Conservation (phyloP, 2,888 invertebrate genomes). For the Laspeyria flexula region DNA sequence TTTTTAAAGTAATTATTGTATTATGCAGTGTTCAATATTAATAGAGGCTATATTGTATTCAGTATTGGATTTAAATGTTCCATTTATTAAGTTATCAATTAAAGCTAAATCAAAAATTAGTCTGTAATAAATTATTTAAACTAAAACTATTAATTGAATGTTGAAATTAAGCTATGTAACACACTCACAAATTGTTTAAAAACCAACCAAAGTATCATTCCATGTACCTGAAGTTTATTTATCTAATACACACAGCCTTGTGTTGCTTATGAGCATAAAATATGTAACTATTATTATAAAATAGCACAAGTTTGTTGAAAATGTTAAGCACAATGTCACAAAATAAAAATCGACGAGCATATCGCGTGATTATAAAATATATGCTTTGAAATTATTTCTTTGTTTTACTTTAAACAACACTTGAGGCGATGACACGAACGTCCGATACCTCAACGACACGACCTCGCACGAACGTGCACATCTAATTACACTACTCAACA, state of each 20-base stretch:
- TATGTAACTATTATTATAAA: conserved; percentile 16
- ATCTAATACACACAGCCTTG: conserved; percentile 23
- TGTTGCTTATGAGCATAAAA: conserved; percentile 31
- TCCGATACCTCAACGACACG: too few relatives aligned
- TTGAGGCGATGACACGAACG: too few relatives aligned
- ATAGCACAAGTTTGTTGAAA: conserved; percentile 40
- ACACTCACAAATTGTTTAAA: conserved; percentile 35
- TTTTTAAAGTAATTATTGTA: conserved; percentile 19
- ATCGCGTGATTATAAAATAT: conserved; percentile 48
- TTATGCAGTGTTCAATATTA: conserved; percentile 23
- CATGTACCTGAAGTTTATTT: conserved; percentile 57
- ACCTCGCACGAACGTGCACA: too few relatives aligned
- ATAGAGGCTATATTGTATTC: conserved; percentile 20
- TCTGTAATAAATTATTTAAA: conserved; percentile 6
- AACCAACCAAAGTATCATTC: conserved; percentile 64
- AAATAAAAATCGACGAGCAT: conserved; percentile 41
- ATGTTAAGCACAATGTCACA: conserved; percentile 41
- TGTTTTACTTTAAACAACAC: conserved; percentile 14
- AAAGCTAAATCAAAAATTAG: background rate
- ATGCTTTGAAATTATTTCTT: conserved; percentile 32
- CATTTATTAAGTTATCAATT: background rate
- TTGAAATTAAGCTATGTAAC: conserved; percentile 28
- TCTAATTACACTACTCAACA: too few relatives aligned
- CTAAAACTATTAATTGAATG: background rate
- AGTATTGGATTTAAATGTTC: background rate